Evolutionary conservation across 2,113 vertebrate species (phyloP).

Genomic region (Gila orcuttii): DNA sequence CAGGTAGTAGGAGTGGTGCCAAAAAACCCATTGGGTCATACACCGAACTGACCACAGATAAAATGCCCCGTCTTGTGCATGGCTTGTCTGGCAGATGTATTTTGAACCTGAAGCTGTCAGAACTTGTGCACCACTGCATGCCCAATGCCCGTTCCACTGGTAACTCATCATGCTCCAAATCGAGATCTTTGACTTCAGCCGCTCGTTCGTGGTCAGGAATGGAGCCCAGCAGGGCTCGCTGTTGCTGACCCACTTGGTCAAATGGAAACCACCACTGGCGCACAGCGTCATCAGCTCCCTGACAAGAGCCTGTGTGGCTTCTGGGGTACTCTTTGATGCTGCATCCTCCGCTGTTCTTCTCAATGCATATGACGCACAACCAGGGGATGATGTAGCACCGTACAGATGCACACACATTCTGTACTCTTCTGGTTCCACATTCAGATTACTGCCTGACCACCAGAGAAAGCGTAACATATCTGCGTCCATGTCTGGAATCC

Average conservation of each 20-base stretch:
- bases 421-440: background rate
- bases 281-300: background rate
- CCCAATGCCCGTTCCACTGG: background rate
- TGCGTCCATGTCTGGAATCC: constrained; percentile 18
- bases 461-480: constrained; percentile 32
- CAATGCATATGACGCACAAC: constrained; percentile 23
- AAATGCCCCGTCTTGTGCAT: no score
- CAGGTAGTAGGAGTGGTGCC: no score
- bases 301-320: background rate
- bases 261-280: constrained; percentile 18
- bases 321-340: background rate
- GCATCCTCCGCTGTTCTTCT: constrained; percentile 23
- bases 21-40: no score
- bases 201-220: background rate
- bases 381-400: constrained; percentile 17
- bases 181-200: background rate
- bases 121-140: background rate
- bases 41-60: no score
- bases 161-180: no score
- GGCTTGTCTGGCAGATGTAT: background rate
- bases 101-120: background rate
- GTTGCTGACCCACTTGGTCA: constrained; percentile 43
- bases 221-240: background rate
- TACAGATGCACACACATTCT: constrained; percentile 42
- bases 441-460: constrained; percentile 41